A percentile compares a stretch with the other conserved stretches of the same genome.
Conservation (phyloP, 2,113 vertebrate species). For the Nicator chloris region DNA sequence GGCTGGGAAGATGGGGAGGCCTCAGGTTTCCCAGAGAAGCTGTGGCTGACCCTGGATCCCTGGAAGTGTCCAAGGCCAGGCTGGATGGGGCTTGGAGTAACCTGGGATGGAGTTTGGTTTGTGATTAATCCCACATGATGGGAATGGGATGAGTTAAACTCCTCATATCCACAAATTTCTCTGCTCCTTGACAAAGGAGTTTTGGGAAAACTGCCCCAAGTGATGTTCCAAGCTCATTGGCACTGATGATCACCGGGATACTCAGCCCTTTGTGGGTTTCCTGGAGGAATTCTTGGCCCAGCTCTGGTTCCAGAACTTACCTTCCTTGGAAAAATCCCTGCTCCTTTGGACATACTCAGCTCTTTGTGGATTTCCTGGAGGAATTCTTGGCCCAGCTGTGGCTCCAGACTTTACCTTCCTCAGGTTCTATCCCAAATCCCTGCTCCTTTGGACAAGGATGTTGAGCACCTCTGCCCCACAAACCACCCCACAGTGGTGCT, state of each 20-base stretch:
- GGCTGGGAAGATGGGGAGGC: not conserved
- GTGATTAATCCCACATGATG: not conserved
- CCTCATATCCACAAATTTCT: not conserved
- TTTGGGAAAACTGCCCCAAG: not conserved
- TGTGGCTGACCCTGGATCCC: not conserved
- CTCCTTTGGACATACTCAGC: not conserved
- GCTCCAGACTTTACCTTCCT: no score
- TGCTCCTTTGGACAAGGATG: not conserved
- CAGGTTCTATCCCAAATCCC: no score
- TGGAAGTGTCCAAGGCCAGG: not conserved
- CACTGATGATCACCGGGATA: accelerated
- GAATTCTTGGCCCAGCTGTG: no score
- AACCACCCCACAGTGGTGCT: not conserved
- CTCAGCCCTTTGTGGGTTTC: not conserved
- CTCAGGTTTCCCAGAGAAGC: not conserved
- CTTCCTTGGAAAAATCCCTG: not conserved
- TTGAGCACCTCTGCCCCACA: not conserved
- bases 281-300: not conserved
- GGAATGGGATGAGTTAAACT: not conserved
- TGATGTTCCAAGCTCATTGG: not conserved
- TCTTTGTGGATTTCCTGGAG: not conserved
- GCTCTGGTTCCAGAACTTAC: not conserved
- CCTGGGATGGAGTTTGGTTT: not conserved
- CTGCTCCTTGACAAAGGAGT: not conserved
- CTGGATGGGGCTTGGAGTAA: accelerated